phyloP scores from a whole-genome alignment of 2,797 vertebrate species.

The Microcaecilia unicolor region DNA sequence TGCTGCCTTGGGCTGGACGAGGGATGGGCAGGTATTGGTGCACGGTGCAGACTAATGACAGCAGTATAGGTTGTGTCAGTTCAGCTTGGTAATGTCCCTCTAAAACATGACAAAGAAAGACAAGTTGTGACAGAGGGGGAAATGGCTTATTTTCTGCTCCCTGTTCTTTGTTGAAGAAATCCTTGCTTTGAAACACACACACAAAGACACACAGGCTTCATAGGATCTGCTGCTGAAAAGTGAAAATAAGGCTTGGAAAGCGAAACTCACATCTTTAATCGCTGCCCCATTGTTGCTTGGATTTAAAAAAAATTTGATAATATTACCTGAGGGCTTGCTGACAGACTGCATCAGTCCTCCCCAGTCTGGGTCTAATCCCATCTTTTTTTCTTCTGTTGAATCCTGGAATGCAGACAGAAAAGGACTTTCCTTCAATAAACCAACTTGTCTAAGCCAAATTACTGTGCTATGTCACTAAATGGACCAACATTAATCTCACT shows the following conservation, averaged over 20 bases:
- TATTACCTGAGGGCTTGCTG: slow-evolving; percentile 56
- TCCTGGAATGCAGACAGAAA: slow-evolving; percentile 52
- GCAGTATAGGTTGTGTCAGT: too few relatives aligned
- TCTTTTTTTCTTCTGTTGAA: slow-evolving; percentile 35
- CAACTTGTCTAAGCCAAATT: slow-evolving; percentile 49
- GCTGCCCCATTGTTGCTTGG: slow-evolving; percentile 45
- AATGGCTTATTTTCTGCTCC: neutral
- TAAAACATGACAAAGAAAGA: slow-evolving; percentile 6
- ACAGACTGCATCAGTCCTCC: slow-evolving; percentile 47
- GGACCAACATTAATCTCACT: slow-evolving; percentile 25
- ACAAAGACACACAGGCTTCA: slow-evolving; percentile 5
- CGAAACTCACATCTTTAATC: slow-evolving; percentile 42
- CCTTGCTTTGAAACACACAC: neutral
- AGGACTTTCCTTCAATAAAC: slow-evolving; percentile 39
- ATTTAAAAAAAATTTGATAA: slow-evolving; percentile 56
- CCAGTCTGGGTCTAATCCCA: slow-evolving; percentile 46
- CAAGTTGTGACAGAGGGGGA: slow-evolving; percentile 31
- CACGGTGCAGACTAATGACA: too few relatives aligned
- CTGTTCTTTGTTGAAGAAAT: neutral
- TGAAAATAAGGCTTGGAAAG: slow-evolving; percentile 13
- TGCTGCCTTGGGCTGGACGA: too few relatives aligned
- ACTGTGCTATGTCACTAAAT: slow-evolving; percentile 21
- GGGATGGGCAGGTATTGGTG: too few relatives aligned
- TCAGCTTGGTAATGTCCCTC: neutral
- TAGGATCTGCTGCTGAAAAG: slow-evolving; percentile 28